Conservation (phyloP, 2,888 invertebrate species). For the Drosophila quinaria region DNA sequence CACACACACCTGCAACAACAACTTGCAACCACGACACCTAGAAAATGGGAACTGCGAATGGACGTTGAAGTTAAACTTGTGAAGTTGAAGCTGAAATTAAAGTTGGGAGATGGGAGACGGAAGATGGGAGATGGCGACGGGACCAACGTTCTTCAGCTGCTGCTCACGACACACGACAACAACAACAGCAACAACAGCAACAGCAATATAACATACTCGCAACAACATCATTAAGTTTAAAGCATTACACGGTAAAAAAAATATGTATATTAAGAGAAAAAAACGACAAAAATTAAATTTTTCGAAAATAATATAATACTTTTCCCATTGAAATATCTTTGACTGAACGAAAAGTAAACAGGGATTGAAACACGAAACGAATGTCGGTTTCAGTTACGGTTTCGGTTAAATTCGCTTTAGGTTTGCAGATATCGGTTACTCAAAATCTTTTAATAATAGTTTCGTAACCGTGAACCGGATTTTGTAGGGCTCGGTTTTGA, state of each 20-base stretch:
- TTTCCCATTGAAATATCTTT: too few relatives aligned
- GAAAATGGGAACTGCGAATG: conserved; percentile 22
- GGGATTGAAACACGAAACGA: too few relatives aligned
- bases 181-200: conserved; percentile 21
- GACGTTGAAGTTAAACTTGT: conserved; percentile 12
- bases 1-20: conserved; percentile 6
- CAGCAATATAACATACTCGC: conserved; percentile 38
- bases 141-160: conserved; percentile 26
- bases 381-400: too few relatives aligned
- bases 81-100: neutral
- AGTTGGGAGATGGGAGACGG: conserved; percentile 32
- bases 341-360: too few relatives aligned
- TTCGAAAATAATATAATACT: too few relatives aligned
- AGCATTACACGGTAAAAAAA: conserved; percentile 43
- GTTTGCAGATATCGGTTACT: too few relatives aligned
- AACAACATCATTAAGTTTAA: conserved; percentile 75
- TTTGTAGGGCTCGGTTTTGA: too few relatives aligned
- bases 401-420: too few relatives aligned
- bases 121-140: conserved; percentile 38
- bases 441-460: too few relatives aligned
- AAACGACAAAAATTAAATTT: neutral
- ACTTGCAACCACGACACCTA: conserved; percentile 40
- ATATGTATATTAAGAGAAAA: neutral
- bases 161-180: conserved; percentile 66
- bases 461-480: too few relatives aligned